Evolutionary conservation across 1,140 invertebrate species (phyloP).

Genomic region (Diachasmimorpha longicaudata): DNA sequence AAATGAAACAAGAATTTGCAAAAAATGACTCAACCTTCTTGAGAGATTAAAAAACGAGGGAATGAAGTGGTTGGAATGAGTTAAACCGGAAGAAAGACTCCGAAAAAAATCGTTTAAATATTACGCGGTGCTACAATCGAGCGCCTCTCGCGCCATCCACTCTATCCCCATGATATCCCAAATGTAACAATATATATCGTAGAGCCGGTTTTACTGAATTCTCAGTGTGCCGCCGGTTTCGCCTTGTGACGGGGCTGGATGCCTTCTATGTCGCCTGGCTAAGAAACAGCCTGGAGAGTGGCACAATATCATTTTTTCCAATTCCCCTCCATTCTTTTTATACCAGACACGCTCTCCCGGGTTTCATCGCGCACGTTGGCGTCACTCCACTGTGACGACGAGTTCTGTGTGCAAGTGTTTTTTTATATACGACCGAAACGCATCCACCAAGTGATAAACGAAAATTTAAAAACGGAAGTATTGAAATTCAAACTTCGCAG

Average conservation of each 20-base stretch:
- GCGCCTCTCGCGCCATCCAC: neutral
- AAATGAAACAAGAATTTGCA: too few relatives aligned
- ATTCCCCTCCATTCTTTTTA: neutral
- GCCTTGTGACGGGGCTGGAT: neutral
- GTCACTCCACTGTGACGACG: slow-evolving; percentile 1
- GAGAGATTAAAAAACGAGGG: too few relatives aligned
- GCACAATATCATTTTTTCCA: neutral
- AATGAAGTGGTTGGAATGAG: too few relatives aligned
- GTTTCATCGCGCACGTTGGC: neutral
- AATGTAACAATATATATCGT: neutral
- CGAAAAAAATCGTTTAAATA: neutral
- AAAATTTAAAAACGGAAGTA: neutral
- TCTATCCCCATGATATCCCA: neutral
- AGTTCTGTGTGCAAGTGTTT: neutral
- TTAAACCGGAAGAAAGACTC: too few relatives aligned
- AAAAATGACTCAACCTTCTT: too few relatives aligned
- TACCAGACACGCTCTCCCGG: neutral
- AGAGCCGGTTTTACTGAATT: neutral
- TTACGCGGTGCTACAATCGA: neutral
- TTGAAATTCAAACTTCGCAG: neutral
- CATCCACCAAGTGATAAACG: neutral
- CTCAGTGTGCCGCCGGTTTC: neutral
- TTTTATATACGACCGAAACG: neutral
- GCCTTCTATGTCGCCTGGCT: neutral
- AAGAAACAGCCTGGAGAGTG: neutral